Conservation (phyloP, 2,797 vertebrate genomes). For the Atherinosoma microstoma region DNA sequence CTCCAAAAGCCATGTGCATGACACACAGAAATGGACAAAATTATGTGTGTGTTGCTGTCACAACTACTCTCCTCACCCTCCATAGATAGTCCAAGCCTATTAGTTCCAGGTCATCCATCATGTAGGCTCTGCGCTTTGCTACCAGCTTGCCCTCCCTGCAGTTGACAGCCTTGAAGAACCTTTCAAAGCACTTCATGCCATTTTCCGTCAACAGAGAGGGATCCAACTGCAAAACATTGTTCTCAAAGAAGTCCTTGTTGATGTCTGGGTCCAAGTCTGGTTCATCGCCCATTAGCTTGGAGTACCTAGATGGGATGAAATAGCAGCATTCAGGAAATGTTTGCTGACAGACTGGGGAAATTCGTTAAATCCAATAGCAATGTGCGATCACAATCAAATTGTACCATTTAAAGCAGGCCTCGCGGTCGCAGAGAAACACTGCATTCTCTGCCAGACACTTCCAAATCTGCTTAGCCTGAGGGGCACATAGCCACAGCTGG, state of each 20-base stretch:
- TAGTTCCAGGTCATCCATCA: constrained; percentile 99
- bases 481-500: constrained; percentile 98
- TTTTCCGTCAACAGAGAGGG: constrained; percentile 98
- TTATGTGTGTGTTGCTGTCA: constrained; percentile 3
- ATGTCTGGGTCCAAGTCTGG: constrained; percentile 99
- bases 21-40: constrained; percentile 8
- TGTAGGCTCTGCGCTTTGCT: constrained; percentile 97
- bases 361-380: not conserved
- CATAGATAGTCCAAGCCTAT: constrained; percentile 99
- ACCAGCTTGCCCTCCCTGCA: constrained; percentile 99
- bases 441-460: constrained; percentile 99
- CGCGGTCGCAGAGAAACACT: constrained; percentile 98
- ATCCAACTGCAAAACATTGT: constrained; percentile 98
- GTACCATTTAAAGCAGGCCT: constrained; percentile 99
- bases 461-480: constrained; percentile 99
- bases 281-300: constrained; percentile 99
- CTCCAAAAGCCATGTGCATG: not conserved
- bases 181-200: constrained; percentile 99
- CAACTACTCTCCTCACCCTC: constrained; percentile 88
- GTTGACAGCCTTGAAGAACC: constrained; percentile 99
- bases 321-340: constrained; percentile 6
- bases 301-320: constrained; percentile 81
- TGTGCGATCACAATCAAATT: not conserved
- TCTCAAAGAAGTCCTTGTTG: constrained; percentile 99
- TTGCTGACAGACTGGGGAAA: not conserved